Base-by-base conservation (phyloP, 2,113 vertebrate species). In the Redunca redunca region DNA sequence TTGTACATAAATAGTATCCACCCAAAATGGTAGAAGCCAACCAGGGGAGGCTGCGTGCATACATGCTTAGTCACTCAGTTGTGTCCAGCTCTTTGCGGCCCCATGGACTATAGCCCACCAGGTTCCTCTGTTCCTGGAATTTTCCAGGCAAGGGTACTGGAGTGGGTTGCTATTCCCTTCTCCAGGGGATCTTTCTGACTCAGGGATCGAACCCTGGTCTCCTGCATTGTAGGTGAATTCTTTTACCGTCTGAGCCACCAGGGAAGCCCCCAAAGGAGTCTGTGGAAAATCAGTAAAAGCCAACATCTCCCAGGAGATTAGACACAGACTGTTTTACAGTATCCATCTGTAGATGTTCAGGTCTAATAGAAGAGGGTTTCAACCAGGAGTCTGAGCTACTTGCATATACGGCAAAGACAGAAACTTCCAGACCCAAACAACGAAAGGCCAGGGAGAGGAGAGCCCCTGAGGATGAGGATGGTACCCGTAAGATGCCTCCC, bases 221-320 rank as follows among this genome's bases (percentile, higher is more conserved):
- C 71, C 71, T 26, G 71, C 40, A 14, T 43, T 77, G 71, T 23
- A 77, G 71, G 40, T 25, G 23, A 43, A 77, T 77, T 77, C 40
- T 43, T 26, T 43, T 77, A 77, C 40, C 0, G 0, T 15, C 36
- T 43, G 40, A 43, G 21, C 19, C 23, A 40, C 67, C 36, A 74
- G 36, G 11, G n/a, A 74, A 74, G 36, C 5, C 36, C 67, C 67
- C 36, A 64, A 48, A 74, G 7, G 17, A 83, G 55, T 26, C 55
- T 55, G 7, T 40, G 12, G 36, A 89, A 53, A 89, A 53, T 71
- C 48, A 87, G 30, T 77, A 50, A 97, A 80, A 58, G 16, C 28
- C 88, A 80, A 5, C 36, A 12, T 67, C 14, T 81, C 11, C 2
- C 25, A 30, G 19, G n/a, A 19, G 6, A 77, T 53, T 17, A 50